Percentiles rank a stretch among this genome's conserved stretches.
phyloP scores from a whole-genome alignment of 2,113 vertebrate species.

The Varanus komodoensis region DNA sequence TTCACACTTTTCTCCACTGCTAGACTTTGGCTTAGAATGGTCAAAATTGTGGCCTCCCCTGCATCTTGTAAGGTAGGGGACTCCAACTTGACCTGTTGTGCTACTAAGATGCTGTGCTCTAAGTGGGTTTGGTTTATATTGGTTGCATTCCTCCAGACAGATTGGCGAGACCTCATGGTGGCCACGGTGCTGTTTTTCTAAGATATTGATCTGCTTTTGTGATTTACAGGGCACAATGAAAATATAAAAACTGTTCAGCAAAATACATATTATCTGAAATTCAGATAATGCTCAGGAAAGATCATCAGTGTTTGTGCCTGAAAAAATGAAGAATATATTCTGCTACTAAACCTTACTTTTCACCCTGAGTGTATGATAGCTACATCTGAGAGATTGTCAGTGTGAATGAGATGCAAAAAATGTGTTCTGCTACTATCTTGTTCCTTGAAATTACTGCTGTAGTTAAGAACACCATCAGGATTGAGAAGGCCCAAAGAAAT shows the following conservation, averaged over 20 bases:
- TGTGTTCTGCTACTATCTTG: neutral
- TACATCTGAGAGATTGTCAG: neutral
- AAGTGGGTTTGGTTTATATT: neutral
- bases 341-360: neutral
- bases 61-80: too few species aligned
- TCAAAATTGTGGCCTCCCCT: neutral
- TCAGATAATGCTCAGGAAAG: neutral
- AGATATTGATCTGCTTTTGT: conserved; percentile 23
- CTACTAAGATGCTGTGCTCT: neutral
- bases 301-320: neutral
- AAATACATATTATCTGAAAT: neutral
- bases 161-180: neutral
- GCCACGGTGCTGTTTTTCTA: conserved; percentile 20
- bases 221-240: neutral
- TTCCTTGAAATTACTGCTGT: neutral
- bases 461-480: too few species aligned
- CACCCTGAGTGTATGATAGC: neutral
- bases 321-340: neutral
- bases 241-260: neutral
- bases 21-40: neutral
- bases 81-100: neutral
- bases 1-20: neutral
- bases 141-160: neutral
- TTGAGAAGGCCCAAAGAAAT: too few species aligned
- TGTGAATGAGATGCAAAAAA: neutral